A percentile compares a stretch with the other conserved stretches of the same genome.
Evolutionary conservation across 1,140 invertebrate genomes (phyloP).

Genomic region (Adelges cooleyi): DNA sequence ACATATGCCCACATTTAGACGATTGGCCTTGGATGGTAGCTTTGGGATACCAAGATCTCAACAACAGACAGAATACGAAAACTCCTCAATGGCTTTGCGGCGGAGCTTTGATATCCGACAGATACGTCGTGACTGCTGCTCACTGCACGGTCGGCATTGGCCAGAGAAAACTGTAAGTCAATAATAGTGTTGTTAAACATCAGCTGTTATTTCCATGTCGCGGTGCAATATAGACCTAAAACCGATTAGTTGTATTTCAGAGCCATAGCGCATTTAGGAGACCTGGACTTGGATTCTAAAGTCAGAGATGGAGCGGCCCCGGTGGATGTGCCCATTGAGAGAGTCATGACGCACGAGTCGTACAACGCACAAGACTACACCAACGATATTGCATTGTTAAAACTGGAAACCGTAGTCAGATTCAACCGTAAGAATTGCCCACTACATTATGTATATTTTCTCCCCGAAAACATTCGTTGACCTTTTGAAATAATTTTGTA

Average conservation of each 20-base stretch:
- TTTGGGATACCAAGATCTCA: constrained; percentile 45
- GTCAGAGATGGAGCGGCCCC: constrained; percentile 37
- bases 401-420: constrained; percentile 37
- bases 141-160: constrained; percentile 35
- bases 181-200: too few species aligned
- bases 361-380: constrained; percentile 38
- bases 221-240: too few species aligned
- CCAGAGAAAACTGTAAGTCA: constrained; percentile 28
- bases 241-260: constrained; percentile 19
- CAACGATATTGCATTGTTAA: constrained; percentile 44
- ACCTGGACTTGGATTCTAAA: constrained; percentile 37
- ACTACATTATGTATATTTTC: too few species aligned
- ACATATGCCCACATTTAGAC: too few species aligned
- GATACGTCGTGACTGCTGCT: constrained; percentile 39
- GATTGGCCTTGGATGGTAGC: constrained; percentile 36
- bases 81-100: constrained; percentile 45
- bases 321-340: constrained; percentile 37
- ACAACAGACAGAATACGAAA: not conserved
- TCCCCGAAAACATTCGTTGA: not conserved
- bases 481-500: not conserved
- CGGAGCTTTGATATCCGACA: constrained; percentile 59
- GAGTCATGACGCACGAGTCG: constrained; percentile 37
- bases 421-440: constrained; percentile 34
- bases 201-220: too few species aligned
- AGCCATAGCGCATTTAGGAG: constrained; percentile 34